Evolutionary conservation across 2,888 invertebrate species (phyloP), one percentile per base, ranked within the genome.

Genomic region (Neoscelio sp.): DNA sequence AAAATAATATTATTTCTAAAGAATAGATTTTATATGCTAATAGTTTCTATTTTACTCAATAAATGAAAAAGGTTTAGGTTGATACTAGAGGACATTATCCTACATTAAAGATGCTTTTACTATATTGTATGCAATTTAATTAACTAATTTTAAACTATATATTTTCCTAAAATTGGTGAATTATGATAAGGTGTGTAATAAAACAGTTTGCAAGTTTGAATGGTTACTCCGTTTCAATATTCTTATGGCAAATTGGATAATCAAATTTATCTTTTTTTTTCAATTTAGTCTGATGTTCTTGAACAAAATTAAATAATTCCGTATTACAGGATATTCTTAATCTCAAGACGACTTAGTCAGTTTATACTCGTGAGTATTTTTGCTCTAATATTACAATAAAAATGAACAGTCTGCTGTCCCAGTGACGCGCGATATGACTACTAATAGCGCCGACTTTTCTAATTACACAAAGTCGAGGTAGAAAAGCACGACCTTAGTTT

Each of bases 361-460:
- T 44, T 48, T 71, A 71, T 62, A 44, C 71, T 71, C 71, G 35
- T 10, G 71, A 52, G 71, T 62, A 54, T 71, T 62, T 52, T 71
- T 71, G 40, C 62, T 44, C 50, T 40, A 46, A 20, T 62, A 71
- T 71, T 62, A 52, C 71, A 54, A 71, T 62, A 71, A 73, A 64
- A 73, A 73, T 56, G 48, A 64, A 64, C 56, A 33, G 54, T 20
- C 58, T 10, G 17, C 17, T 30, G 46, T 48, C 2, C 28, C 48
- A 28, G 52, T 44, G 60, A 48, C 58, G 70, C 70, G 38, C 65
- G 46, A 52, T 46, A 13, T 35, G 64, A 73, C 73, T 73, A 64
- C 73, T 73, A 73, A 73, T 48, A 56, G 64, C 48, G 40, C 40
- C 38, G 64, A 64, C 73, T 73, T 73, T 73, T 73, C 75, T 75